Conservation (phyloP, 2,888 invertebrate genomes). For the Tinea pellionella region DNA sequence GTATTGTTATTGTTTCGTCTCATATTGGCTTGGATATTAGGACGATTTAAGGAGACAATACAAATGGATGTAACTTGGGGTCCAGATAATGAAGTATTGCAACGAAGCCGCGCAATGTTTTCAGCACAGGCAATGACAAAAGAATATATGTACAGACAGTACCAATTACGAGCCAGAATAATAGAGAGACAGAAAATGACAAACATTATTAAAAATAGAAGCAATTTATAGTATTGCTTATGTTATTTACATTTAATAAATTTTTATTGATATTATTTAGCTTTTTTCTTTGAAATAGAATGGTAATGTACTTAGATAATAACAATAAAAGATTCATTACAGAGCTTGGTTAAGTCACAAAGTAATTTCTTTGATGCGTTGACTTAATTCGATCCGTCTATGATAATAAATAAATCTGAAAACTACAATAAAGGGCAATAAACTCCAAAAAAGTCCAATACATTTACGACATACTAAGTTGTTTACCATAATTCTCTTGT, state of each 20-base stretch:
- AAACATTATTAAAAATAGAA: constrained; percentile 26
- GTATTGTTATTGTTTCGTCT: constrained; percentile 22
- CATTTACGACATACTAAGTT: constrained; percentile 5
- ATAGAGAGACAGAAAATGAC: constrained; percentile 35
- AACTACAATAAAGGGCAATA: constrained; percentile 12
- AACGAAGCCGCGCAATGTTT: constrained; percentile 57
- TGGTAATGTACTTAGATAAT: too few species aligned
- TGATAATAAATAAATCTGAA: constrained; percentile 5
- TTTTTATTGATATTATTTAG: neutral
- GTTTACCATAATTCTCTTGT: constrained; percentile 12
- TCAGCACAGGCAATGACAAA: constrained; percentile 62
- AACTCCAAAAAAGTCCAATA: constrained; percentile 4
- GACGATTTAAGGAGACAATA: constrained; percentile 23
- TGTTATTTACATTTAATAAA: neutral
- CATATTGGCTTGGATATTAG: constrained; percentile 26
- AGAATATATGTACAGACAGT: constrained; percentile 60
- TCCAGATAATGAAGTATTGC: constrained; percentile 38
- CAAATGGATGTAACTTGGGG: constrained; percentile 43
- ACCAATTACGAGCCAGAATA: constrained; percentile 53
- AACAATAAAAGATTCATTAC: too few species aligned
- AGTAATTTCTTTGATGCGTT: neutral
- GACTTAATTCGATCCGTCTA: neutral
- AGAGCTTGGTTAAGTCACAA: too few species aligned
- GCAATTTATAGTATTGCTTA: neutral
- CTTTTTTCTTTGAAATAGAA: too few species aligned